Conservation (phyloP, 2,888 invertebrate species). For the Dryobota labecula region DNA sequence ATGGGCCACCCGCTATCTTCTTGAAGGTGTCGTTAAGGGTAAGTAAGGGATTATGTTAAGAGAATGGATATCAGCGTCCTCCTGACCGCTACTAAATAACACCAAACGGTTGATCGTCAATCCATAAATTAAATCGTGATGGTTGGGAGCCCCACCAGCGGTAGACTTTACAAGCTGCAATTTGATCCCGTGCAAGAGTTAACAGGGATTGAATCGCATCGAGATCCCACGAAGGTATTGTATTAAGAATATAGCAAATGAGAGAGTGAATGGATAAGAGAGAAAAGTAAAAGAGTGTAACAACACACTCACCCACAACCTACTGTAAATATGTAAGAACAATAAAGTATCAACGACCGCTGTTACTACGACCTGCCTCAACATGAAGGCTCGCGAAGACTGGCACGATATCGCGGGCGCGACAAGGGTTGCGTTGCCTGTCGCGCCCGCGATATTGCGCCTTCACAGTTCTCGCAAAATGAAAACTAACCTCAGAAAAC, state of each 20-base stretch:
- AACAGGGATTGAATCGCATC: not conserved
- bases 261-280: not conserved
- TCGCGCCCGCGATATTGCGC: too few relatives aligned
- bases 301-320: not conserved
- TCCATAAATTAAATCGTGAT: conserved; percentile 7
- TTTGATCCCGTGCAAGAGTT: conserved; percentile 12
- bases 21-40: conserved; percentile 30
- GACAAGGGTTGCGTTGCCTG: too few relatives aligned
- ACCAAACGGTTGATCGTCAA: conserved; percentile 13
- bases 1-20: conserved; percentile 41
- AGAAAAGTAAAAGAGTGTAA: not conserved
- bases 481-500: conserved; percentile 40
- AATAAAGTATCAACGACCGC: not conserved
- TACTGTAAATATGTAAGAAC: not conserved
- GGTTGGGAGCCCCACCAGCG: not conserved
- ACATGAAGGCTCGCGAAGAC: too few relatives aligned
- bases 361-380: conserved; percentile 8
- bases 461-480: conserved; percentile 16
- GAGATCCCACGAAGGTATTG: not conserved
- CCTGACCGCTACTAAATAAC: conserved; percentile 11
- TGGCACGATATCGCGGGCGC: too few relatives aligned
- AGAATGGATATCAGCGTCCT: not conserved
- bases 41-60: conserved; percentile 5
- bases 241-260: not conserved
- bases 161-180: conserved; percentile 16